Percentiles rank a stretch among this genome's conserved stretches.
These are phyloP conservation scores for Dasypogon diadema DNA, from an alignment of 2,888 invertebrate species.

Conservation along the genomic window DNA sequence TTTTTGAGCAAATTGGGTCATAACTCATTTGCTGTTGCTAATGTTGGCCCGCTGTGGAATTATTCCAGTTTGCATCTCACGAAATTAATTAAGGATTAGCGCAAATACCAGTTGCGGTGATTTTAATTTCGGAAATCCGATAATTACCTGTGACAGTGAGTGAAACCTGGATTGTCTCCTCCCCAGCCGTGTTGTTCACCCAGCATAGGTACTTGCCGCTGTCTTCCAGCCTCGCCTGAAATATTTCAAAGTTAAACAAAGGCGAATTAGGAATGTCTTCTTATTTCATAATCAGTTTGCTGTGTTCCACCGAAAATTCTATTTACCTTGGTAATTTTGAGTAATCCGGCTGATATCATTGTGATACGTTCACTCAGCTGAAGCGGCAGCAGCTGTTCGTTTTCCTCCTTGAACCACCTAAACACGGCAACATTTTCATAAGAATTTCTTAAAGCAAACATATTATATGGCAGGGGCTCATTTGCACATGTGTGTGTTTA, in stretches of 20 bases:
- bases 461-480: conserved; percentile 29
- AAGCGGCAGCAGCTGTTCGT: conserved; percentile 77
- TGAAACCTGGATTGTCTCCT: conserved; percentile 81
- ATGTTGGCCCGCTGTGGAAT: too few relatives aligned
- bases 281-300: conserved; percentile 12
- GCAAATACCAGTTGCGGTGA: too few relatives aligned
- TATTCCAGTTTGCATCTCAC: too few relatives aligned
- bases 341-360: conserved; percentile 74
- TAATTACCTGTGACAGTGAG: conserved; percentile 79
- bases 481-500: conserved; percentile 37
- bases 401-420: conserved; percentile 83
- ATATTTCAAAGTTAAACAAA: conserved; percentile 41
- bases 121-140: conserved; percentile 21
- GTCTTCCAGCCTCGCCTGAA: conserved; percentile 76
- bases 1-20: too few relatives aligned
- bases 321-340: conserved; percentile 75
- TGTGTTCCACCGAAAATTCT: conserved; percentile 38
- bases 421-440: conserved; percentile 40
- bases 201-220: conserved; percentile 90
- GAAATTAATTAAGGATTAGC: not conserved
- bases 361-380: conserved; percentile 75
- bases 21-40: too few relatives aligned
- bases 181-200: conserved; percentile 90
- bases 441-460: conserved; percentile 44
- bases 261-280: conserved; percentile 5